These are phyloP conservation scores for Agrochola lota DNA, from an alignment of 2,888 invertebrate species.

Conservation along the genomic window DNA sequence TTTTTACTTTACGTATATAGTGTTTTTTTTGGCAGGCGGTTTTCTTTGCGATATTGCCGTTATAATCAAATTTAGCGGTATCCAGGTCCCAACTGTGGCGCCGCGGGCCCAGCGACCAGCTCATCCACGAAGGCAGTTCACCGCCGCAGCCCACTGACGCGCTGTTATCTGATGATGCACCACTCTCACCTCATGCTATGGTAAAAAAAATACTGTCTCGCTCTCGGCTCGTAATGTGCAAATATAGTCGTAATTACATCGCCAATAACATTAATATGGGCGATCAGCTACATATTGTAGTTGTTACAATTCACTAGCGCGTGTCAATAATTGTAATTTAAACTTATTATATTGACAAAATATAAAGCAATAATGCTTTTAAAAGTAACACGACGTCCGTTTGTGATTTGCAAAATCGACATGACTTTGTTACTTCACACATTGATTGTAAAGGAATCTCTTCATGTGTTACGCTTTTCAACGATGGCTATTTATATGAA, in stretches of 20 bases:
- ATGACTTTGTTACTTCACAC: background rate
- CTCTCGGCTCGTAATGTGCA: background rate
- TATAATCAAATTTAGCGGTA: background rate
- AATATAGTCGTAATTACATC: background rate
- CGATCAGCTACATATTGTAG: background rate
- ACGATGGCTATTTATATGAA: background rate
- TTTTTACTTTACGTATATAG: no score
- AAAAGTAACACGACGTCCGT: background rate
- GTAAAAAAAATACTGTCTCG: conserved; percentile 65
- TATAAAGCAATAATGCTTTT: background rate
- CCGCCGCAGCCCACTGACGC: conserved; percentile 90
- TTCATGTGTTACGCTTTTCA: background rate
- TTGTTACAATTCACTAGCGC: background rate
- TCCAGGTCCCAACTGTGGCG: conserved; percentile 96
- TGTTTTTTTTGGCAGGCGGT: no score
- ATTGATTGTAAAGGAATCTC: background rate
- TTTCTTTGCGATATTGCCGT: background rate
- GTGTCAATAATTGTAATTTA: background rate
- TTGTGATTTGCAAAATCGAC: background rate
- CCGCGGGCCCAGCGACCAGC: conserved; percentile 96
- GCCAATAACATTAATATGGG: background rate
- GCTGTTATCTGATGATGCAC: conserved; percentile 77
- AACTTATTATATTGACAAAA: background rate
- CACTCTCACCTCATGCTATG: conserved; percentile 86
- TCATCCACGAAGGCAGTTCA: conserved; percentile 98